Percentiles rank a stretch among this genome's conserved stretches.
These are phyloP conservation scores for Drosophila parvula DNA, from an alignment of 1,140 invertebrate genomes.

Conservation along the genomic window DNA sequence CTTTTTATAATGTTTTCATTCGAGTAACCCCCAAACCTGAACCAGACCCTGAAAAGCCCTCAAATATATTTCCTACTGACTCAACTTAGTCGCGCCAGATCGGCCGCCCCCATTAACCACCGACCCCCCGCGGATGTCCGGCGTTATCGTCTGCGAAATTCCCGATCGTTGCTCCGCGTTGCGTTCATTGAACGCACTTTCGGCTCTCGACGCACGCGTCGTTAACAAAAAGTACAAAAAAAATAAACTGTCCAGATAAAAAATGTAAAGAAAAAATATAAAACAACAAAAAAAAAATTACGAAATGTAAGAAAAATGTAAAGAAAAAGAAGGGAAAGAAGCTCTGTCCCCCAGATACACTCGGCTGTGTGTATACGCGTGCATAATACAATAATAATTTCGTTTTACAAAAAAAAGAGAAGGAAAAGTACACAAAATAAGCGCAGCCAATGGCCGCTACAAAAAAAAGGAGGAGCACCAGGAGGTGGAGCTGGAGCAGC, in stretches of 20 bases:
- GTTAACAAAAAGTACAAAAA: constrained; percentile 28
- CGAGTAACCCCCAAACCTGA: background rate
- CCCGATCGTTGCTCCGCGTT: constrained; percentile 51
- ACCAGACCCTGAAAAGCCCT: background rate
- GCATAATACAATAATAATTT: constrained; percentile 64
- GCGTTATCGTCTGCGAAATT: constrained; percentile 47
- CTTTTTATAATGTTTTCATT: too few relatives aligned
- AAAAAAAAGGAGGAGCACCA: constrained; percentile 9
- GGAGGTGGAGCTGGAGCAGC: constrained; percentile 26
- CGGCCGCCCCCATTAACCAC: constrained; percentile 9
- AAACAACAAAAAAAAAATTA: constrained; percentile 7
- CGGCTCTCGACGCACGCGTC: constrained; percentile 50
- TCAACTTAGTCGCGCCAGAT: constrained; percentile 34
- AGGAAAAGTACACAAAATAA: constrained; percentile 44
- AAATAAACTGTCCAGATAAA: constrained; percentile 16
- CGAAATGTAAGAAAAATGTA: constrained; percentile 16
- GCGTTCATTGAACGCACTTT: constrained; percentile 80
- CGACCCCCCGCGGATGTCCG: constrained; percentile 18
- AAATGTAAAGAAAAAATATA: constrained; percentile 14
- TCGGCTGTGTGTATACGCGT: constrained; percentile 37
- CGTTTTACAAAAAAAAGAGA: constrained; percentile 33
- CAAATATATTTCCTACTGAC: constrained; percentile 19
- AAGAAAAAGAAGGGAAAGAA: constrained; percentile 13
- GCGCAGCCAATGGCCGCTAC: constrained; percentile 52
- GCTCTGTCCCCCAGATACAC: constrained; percentile 46